phyloP scores from a whole-genome alignment of 2,888 invertebrate genomes.

The Rugalucina vietnamica region DNA sequence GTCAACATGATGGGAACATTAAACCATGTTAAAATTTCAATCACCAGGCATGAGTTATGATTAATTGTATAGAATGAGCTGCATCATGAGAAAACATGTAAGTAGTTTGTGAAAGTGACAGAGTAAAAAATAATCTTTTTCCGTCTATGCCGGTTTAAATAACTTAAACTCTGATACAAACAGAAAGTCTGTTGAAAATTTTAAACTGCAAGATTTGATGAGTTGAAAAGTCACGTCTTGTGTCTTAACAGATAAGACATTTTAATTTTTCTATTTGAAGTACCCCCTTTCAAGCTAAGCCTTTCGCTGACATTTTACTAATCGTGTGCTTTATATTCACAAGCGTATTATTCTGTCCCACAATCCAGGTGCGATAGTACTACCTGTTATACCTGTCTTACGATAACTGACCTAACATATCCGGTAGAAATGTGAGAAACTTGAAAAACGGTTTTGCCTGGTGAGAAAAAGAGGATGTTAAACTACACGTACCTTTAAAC shows the following conservation, averaged over 20 bases:
- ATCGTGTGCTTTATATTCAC: not conserved
- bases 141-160: too few relatives aligned
- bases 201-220: not conserved
- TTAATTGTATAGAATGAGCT: too few relatives aligned
- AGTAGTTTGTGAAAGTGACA: too few relatives aligned
- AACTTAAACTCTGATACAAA: too few relatives aligned
- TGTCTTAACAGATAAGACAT: not conserved
- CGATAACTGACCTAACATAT: not conserved
- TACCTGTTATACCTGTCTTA: not conserved
- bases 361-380: not conserved
- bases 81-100: too few relatives aligned
- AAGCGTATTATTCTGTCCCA: not conserved
- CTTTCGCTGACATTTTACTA: not conserved
- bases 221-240: not conserved
- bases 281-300: not conserved
- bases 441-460: not conserved
- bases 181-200: too few relatives aligned
- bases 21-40: too few relatives aligned
- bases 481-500: too few relatives aligned
- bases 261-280: slow-evolving; percentile 5
- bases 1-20: too few relatives aligned
- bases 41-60: too few relatives aligned
- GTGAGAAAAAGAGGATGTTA: too few relatives aligned
- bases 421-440: not conserved
- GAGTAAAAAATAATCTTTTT: too few relatives aligned